Percentiles rank a stretch among this genome's conserved stretches.
Evolutionary conservation across 2,113 vertebrate genomes (phyloP).

Genomic region (Mus musculus): DNA sequence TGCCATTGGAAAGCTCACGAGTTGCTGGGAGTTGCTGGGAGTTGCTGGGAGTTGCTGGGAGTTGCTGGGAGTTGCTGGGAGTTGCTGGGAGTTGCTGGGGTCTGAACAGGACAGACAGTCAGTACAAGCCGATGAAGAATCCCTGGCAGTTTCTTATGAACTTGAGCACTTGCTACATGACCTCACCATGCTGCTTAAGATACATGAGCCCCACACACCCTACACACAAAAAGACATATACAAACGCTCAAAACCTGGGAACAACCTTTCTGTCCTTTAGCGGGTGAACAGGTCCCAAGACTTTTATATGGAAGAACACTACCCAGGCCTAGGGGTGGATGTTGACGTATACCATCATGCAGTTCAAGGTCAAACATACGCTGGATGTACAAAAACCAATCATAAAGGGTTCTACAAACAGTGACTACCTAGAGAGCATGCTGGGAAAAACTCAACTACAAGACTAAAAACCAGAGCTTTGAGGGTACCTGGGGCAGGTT

Average conservation of each 20-base stretch:
- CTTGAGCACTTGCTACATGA: neutral
- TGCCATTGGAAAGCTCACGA: neutral
- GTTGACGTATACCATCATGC: fast-evolving
- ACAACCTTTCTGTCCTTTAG: neutral
- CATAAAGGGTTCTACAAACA: neutral
- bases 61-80: too few species aligned
- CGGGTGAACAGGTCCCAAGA: neutral
- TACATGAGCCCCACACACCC: neutral
- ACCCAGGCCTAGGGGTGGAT: neutral
- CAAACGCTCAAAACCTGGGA: neutral
- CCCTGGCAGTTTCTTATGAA: neutral
- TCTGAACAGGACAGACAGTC: too few species aligned
- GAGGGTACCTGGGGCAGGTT: neutral
- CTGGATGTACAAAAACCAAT: neutral
- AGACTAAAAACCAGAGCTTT: neutral
- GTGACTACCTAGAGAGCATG: neutral
- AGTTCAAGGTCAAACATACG: neutral
- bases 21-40: too few species aligned
- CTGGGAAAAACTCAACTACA: neutral
- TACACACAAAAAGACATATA: neutral
- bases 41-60: too few species aligned
- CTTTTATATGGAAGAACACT: neutral
- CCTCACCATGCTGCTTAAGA: neutral
- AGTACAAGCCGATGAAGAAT: neutral
- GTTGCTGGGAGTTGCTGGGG: too few species aligned